Evolutionary conservation across 2,888 invertebrate genomes (phyloP).

Genomic region (Agapetus fuscipes): DNA sequence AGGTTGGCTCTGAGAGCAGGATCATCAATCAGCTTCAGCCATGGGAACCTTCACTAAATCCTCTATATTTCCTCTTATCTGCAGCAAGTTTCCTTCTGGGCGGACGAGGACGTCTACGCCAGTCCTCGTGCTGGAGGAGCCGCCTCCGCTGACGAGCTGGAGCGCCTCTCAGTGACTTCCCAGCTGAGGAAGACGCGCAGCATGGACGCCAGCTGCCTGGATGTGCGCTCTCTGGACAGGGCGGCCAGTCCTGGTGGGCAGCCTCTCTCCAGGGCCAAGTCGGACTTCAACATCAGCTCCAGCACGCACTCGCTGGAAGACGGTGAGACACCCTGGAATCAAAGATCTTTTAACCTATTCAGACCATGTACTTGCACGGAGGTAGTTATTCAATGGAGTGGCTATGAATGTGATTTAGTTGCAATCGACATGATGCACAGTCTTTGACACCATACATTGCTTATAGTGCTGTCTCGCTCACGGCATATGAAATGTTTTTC

Average conservation of each 20-base stretch:
- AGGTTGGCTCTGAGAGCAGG: too few relatives aligned
- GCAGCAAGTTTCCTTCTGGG: slow-evolving; percentile 73
- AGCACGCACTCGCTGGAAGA: slow-evolving; percentile 60
- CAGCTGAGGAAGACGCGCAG: slow-evolving; percentile 79
- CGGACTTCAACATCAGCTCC: slow-evolving; percentile 76
- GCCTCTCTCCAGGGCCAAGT: slow-evolving; percentile 72
- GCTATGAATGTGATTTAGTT: too few relatives aligned
- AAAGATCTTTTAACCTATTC: neutral
- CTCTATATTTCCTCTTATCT: too few relatives aligned
- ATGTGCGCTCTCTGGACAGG: slow-evolving; percentile 63
- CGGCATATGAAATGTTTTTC: too few relatives aligned
- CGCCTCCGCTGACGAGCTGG: slow-evolving; percentile 51
- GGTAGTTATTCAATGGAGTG: too few relatives aligned
- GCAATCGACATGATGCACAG: too few relatives aligned
- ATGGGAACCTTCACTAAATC: too few relatives aligned
- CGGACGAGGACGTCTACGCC: slow-evolving; percentile 64
- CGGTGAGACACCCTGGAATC: slow-evolving; percentile 45
- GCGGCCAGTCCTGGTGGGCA: slow-evolving; percentile 55
- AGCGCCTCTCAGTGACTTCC: slow-evolving; percentile 59
- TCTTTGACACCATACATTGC: too few relatives aligned
- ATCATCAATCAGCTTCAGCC: too few relatives aligned
- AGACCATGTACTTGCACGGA: too few relatives aligned
- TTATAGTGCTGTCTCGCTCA: too few relatives aligned
- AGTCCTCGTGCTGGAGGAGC: slow-evolving; percentile 33
- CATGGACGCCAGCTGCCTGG: slow-evolving; percentile 80